A percentile compares a stretch with the other conserved stretches of the same genome.
These are phyloP conservation scores for Xanthorhoe spadicearia DNA, from an alignment of 2,888 invertebrate genomes.

Conservation along the genomic window DNA sequence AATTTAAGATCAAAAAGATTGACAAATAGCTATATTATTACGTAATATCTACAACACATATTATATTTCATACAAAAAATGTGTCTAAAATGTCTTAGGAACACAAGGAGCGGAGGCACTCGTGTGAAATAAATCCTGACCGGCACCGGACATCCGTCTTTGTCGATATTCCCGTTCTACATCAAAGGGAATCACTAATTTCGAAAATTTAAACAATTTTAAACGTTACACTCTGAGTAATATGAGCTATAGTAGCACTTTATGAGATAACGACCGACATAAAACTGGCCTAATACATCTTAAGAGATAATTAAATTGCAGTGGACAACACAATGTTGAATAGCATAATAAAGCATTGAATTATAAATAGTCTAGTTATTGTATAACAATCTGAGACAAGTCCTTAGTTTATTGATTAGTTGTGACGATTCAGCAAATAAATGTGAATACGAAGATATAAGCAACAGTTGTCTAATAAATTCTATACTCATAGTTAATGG, in stretches of 20 bases:
- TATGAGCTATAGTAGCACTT: conserved; percentile 50
- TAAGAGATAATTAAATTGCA: conserved; percentile 76
- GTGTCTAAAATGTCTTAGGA: conserved; percentile 51
- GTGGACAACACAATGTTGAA: conserved; percentile 65
- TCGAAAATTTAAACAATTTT: conserved; percentile 60
- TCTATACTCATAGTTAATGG: neutral
- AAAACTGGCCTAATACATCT: conserved; percentile 73
- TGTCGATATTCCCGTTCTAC: conserved; percentile 83
- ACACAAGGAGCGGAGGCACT: conserved; percentile 64
- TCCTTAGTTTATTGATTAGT: neutral
- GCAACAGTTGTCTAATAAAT: neutral
- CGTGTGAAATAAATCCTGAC: conserved; percentile 84
- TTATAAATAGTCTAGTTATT: conserved; percentile 54
- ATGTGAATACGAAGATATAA: neutral
- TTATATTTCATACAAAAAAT: conserved; percentile 37
- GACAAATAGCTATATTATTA: conserved; percentile 24
- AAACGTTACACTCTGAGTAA: conserved; percentile 61
- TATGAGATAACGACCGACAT: conserved; percentile 48
- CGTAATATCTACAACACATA: conserved; percentile 37
- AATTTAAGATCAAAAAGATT: conserved; percentile 12
- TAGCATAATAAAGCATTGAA: conserved; percentile 66
- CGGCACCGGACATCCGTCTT: conserved; percentile 85
- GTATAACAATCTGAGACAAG: conserved; percentile 8
- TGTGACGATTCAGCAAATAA: neutral
- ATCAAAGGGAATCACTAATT: conserved; percentile 76